Conservation (phyloP, 1,140 invertebrate genomes). For the Brachionus angularis region DNA sequence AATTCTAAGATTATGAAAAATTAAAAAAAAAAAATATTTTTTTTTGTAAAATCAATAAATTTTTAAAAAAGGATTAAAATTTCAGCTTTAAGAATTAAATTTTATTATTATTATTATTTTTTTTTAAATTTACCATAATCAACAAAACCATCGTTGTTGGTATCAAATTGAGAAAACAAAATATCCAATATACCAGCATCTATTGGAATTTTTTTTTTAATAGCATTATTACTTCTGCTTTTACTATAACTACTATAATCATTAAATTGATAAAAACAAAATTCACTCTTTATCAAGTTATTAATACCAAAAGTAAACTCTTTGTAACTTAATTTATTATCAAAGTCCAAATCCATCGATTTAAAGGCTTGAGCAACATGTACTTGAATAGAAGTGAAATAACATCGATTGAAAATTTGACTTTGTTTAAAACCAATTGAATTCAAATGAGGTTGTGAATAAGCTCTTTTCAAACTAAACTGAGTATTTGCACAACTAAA, state of each 20-base stretch:
- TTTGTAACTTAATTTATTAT: not conserved
- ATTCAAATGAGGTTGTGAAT: no score
- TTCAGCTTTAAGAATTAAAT: no score
- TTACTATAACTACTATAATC: not conserved
- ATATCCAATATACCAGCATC: not conserved
- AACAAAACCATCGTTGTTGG: slow-evolving; percentile 18
- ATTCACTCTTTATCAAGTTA: not conserved
- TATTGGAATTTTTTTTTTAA: slow-evolving; percentile 18
- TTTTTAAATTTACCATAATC: slow-evolving; percentile 14
- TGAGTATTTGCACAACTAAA: no score
- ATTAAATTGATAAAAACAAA: not conserved
- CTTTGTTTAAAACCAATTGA: no score
- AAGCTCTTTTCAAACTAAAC: no score
- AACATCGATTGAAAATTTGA: slow-evolving; percentile 3
- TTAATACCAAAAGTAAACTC: not conserved
- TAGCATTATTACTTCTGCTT: not conserved
- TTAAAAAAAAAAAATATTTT: no score
- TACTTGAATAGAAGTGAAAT: slow-evolving; percentile 15
- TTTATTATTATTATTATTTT: no score
- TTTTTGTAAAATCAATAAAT: no score
- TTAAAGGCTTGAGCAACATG: slow-evolving; percentile 25
- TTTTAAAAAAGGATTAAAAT: no score
- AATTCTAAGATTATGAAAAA: no score
- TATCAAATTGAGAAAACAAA: not conserved
- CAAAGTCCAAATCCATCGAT: slow-evolving; percentile 13